A percentile compares a stretch with the other conserved stretches of the same genome.
These are phyloP conservation scores for Drosophila bipectinata DNA, from an alignment of 1,140 invertebrate genomes.

Conservation along the genomic window DNA sequence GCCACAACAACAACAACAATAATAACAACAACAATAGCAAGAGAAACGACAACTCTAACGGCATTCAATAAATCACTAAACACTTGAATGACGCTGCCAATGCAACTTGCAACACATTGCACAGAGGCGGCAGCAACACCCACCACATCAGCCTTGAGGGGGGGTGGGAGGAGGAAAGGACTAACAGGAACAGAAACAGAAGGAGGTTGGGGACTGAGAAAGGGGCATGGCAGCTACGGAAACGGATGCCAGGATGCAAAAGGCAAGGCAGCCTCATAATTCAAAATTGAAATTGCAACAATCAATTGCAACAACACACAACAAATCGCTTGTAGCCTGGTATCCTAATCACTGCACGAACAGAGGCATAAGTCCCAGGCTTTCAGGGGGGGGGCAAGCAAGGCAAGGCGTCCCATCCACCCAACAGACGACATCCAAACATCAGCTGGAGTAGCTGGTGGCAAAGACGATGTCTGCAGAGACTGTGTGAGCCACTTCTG, in stretches of 20 bases:
- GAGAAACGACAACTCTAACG: slow-evolving; percentile 60
- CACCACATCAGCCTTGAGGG: slow-evolving; percentile 40
- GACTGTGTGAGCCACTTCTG: too few species aligned
- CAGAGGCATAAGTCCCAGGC: slow-evolving; percentile 3
- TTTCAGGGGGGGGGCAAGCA: neutral
- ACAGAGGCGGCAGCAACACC: slow-evolving; percentile 39
- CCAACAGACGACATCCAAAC: too few species aligned
- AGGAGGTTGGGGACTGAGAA: neutral
- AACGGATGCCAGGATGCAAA: slow-evolving; percentile 56
- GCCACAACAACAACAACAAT: slow-evolving; percentile 26
- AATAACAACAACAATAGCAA: slow-evolving; percentile 21
- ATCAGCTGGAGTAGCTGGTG: too few species aligned
- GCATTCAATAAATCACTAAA: slow-evolving; percentile 84
- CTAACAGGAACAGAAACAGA: neutral
- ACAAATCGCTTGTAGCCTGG: slow-evolving; percentile 74
- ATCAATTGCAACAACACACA: slow-evolving; percentile 83
- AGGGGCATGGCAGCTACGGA: slow-evolving; percentile 28
- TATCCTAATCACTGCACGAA: slow-evolving; percentile 75
- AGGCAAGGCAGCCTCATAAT: slow-evolving; percentile 72
- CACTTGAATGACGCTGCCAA: slow-evolving; percentile 82
- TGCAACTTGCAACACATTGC: slow-evolving; percentile 81
- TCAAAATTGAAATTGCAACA: slow-evolving; percentile 84
- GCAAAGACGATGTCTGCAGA: too few species aligned
- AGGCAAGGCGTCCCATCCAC: neutral
- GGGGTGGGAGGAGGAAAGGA: neutral